Base-by-base conservation (phyloP, 2,888 invertebrate species). In the Corythucha ciliata region DNA sequence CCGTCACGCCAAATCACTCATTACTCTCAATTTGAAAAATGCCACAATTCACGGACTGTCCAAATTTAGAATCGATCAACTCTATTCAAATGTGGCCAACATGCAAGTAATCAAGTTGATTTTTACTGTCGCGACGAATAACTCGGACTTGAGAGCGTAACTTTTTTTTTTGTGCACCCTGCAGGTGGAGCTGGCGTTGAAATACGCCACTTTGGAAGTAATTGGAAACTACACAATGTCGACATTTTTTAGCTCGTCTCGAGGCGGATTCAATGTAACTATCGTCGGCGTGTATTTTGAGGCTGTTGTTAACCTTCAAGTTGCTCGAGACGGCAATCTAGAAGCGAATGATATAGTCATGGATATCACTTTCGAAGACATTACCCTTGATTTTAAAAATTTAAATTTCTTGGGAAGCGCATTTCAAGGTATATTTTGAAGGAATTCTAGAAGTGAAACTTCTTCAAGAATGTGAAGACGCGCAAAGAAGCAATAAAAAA, bases 361-460 rank as follows among this genome's bases (percentile, higher is more conserved):
- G 73, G 87, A 90, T 61, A 75, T 89, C 12, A 76, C 75, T 0
- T 88, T 88, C 61, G 74, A 74, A 37, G 79, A 78, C 40, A 86
- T 90, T 61, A 72, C 78, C 7, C 79, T 89, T 70, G 80, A 88
- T 63, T 89, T 91, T 63, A 76, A 88, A 67, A 87, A 87, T 64
- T 74, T 89, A 0, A 84, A 88, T 4, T 78, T 87, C 60, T 71
- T 89, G 47, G 86, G 83, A 1, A 74, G 75, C 29, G 67, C 79
- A 48, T 72, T 79, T 53, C 81, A 84, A 67, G 78, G 83, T 57
- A 41, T n/a, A n/a, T n/a, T n/a, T n/a, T n/a, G n/a, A 48, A n/a
- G 34, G n/a, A 22, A 39, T 21, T 18, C 6, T 1, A n/a, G 20
- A 10, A 33, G 26, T 14, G n/a, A 12, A 16, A 44, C 1, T 44